A percentile compares a stretch with the other conserved stretches of the same genome.
phyloP scores from a whole-genome alignment of 2,797 vertebrate species.

The Chelmon rostratus region DNA sequence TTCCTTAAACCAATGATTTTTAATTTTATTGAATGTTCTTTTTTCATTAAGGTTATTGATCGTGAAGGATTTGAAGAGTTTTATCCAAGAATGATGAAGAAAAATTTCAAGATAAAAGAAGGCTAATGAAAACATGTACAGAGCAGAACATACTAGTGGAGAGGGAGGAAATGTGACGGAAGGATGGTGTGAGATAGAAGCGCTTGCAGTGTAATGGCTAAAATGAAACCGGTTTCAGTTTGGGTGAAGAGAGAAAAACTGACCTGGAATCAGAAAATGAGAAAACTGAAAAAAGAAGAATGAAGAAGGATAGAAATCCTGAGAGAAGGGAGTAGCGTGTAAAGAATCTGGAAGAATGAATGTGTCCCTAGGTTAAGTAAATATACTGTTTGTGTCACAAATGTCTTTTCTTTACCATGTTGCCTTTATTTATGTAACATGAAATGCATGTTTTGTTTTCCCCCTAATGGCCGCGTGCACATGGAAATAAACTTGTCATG shows the following conservation, averaged over 20 bases:
- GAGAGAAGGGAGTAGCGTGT: constrained; percentile 96
- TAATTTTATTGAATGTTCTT: constrained; percentile 99
- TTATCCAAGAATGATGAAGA: constrained; percentile 99
- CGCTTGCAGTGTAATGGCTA: constrained; percentile 95
- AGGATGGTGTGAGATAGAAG: constrained; percentile 97
- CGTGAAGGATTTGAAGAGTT: constrained; percentile 99
- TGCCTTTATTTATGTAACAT: constrained; percentile 89
- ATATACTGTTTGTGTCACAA: constrained; percentile 96
- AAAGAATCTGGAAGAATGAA: constrained; percentile 99
- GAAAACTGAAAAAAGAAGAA: constrained; percentile 98
- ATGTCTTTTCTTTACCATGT: constrained; percentile 89
- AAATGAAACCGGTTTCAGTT: constrained; percentile 95
- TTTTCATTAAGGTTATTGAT: constrained; percentile 99
- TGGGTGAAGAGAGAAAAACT: constrained; percentile 90
- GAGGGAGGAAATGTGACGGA: constrained; percentile 96
- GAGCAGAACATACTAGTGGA: constrained; percentile 98
- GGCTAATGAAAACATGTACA: constrained; percentile 96
- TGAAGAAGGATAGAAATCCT: constrained; percentile 98
- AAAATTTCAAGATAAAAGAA: constrained; percentile 98
- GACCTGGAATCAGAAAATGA: constrained; percentile 94
- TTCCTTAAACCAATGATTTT: constrained; percentile 90
- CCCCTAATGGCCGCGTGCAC: constrained; percentile 90
- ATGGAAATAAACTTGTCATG: constrained; percentile 81
- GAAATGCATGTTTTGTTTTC: constrained; percentile 92
- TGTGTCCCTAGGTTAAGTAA: constrained; percentile 99